Evolutionary conservation across 2,888 invertebrate genomes (phyloP), one percentile per base, ranked within the genome.

Genomic region (Scelioninae gen. 2): DNA sequence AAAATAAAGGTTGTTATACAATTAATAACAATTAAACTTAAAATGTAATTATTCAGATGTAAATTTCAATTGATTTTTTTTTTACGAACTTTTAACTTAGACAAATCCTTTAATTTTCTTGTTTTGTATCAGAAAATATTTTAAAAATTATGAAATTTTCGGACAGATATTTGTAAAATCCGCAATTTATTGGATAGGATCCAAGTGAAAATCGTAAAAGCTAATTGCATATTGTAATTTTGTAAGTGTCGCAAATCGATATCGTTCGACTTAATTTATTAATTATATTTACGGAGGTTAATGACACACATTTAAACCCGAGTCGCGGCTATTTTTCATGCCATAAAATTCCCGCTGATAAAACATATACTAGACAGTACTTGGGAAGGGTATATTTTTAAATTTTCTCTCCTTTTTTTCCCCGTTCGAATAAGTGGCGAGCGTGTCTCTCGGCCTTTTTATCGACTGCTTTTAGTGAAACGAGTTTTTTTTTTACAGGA

Each of bases 391-490:
- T 28, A 15, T 25, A n/a, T 37, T 45, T 45, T 28, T 16, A 58
- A 46, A 46, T 19, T 58, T 45, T 16, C 31, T 37, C 9, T 33
- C 6, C 25, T 53, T 28, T 39, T 45, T 37, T 41, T 15, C 16
- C 25, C 19, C n/a, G 45, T 6, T 2, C 19, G 18, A 2, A 45
- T 10, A 46, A 58, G 37, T 7, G 13, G 7, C 58, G 22, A 46
- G 33, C 15, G 15, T 46, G 58, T 35, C 46, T 46, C 41, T 18
- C 39, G 22, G 22, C 19, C 28, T 35, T 60, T 53, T 60, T 53
- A 55, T 68, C 48, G 50, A 37, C 60, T 52, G 58, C 45, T 58
- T 60, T 52, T 43, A 58, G 50, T 18, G 53, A 37, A 64, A 64
- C 55, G 55, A 64, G 53, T 46, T 52, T 19, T 43, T 63, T 63